These are phyloP conservation scores for Rhamnusium bicolor DNA, from an alignment of 2,888 invertebrate species.

Conservation along the genomic window DNA sequence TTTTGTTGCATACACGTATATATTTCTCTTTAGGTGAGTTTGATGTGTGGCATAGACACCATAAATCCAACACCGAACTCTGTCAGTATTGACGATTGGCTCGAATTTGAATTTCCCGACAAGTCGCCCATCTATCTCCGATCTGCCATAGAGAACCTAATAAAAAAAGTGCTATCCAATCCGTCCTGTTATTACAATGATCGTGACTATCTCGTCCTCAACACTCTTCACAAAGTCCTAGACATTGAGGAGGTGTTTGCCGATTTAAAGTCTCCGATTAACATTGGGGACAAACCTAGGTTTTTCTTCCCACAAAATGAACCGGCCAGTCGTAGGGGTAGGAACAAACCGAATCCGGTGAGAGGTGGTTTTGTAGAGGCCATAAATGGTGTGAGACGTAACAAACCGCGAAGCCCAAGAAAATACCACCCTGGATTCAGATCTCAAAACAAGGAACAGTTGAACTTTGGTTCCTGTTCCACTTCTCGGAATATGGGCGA, in stretches of 20 bases:
- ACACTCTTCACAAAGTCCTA: conserved; percentile 78
- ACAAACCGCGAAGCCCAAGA: not conserved
- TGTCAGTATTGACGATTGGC: conserved; percentile 62
- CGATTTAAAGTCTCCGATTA: conserved; percentile 80
- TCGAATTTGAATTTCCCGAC: conserved; percentile 60
- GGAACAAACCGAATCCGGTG: not conserved
- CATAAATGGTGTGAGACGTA: not conserved
- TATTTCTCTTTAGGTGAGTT: conserved; percentile 54
- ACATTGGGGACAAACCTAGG: conserved; percentile 84
- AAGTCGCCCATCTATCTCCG: conserved; percentile 55
- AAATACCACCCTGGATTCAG: not conserved
- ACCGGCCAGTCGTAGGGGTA: not conserved
- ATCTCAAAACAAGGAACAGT: not conserved
- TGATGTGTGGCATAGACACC: conserved; percentile 60
- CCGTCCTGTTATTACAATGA: conserved; percentile 78
- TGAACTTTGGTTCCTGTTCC: not conserved
- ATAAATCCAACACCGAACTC: conserved; percentile 53
- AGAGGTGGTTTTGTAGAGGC: conserved; percentile 6
- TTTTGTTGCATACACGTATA: no score
- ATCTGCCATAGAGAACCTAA: conserved; percentile 51
- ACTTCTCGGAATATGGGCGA: not conserved
- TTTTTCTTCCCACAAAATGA: conserved; percentile 67
- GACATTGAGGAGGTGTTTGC: conserved; percentile 81
- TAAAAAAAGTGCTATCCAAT: conserved; percentile 73
- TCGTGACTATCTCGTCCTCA: conserved; percentile 66